These are phyloP conservation scores for Gasterosteus aculeatus DNA, from an alignment of 2,113 vertebrate genomes.

Conservation along the genomic window DNA sequence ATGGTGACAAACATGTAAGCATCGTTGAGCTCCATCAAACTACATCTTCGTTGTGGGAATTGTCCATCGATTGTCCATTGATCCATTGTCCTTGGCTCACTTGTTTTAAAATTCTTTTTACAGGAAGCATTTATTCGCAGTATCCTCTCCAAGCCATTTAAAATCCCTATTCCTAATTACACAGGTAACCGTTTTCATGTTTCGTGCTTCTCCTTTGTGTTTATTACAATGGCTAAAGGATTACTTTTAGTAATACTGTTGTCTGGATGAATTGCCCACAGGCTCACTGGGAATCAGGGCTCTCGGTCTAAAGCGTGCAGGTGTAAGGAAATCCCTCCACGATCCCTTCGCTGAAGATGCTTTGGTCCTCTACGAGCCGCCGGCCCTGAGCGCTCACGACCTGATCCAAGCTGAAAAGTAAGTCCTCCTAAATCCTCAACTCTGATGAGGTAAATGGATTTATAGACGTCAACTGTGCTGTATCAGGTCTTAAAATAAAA, in stretches of 20 bases:
- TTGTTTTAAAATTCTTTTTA: conserved; percentile 34
- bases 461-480: neutral
- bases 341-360: conserved; percentile 94
- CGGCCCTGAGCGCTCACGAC: conserved; percentile 86
- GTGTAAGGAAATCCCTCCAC: conserved; percentile 89
- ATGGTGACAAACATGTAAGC: conserved; percentile 90
- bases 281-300: conserved; percentile 88
- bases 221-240: neutral
- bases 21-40: neutral
- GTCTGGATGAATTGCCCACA: conserved; percentile 55
- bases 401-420: conserved; percentile 95
- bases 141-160: conserved; percentile 96
- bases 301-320: conserved; percentile 89
- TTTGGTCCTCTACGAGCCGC: conserved; percentile 92
- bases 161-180: conserved; percentile 95
- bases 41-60: neutral
- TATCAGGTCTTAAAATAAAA: neutral
- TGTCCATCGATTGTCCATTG: too few relatives aligned
- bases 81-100: rapidly evolving
- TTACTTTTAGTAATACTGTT: neutral
- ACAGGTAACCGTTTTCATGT: conserved; percentile 82
- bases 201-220: neutral
- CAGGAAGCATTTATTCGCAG: conserved; percentile 95
- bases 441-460: neutral
- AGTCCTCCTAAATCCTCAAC: neutral